These are phyloP conservation scores for Bathynomus jamesi DNA, from an alignment of 1,140 invertebrate genomes.

Conservation along the genomic window DNA sequence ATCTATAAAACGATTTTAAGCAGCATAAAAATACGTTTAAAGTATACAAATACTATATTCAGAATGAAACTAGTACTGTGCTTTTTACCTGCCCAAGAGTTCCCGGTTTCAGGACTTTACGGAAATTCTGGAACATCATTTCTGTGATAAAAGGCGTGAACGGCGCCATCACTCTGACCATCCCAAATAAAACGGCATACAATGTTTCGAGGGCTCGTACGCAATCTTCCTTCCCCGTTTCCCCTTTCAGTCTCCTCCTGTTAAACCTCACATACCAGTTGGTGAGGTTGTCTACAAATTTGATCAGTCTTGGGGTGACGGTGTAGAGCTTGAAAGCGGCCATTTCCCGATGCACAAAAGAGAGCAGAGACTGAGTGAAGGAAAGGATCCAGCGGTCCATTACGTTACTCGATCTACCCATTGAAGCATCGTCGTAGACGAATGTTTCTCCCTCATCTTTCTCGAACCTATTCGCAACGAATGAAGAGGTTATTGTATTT, in stretches of 20 bases:
- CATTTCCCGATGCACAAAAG: conserved; percentile 90
- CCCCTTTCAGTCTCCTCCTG: conserved; percentile 81
- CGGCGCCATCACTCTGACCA: conserved; percentile 88
- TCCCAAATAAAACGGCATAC: conserved; percentile 76
- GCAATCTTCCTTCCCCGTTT: conserved; percentile 65
- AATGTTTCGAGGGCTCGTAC: conserved; percentile 76
- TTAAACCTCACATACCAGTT: conserved; percentile 99
- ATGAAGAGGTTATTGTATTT: background rate
- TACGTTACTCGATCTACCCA: conserved; percentile 56
- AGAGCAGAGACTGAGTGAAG: conserved; percentile 84
- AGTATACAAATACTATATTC: too few relatives aligned
- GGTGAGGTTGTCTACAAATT: conserved; percentile 94
- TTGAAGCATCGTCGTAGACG: conserved; percentile 43
- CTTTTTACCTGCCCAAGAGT: conserved; percentile 23
- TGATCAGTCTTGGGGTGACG: conserved; percentile 84
- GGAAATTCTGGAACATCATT: conserved; percentile 78
- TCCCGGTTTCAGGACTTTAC: conserved; percentile 23
- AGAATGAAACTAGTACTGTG: too few relatives aligned
- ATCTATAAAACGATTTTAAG: too few relatives aligned
- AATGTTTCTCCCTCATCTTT: conserved; percentile 52
- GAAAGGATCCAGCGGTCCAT: conserved; percentile 98
- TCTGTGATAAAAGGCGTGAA: conserved; percentile 97
- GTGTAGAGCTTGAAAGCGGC: conserved; percentile 87
- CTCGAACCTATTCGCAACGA: conserved; percentile 14
- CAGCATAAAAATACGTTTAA: too few relatives aligned